phyloP scores from a whole-genome alignment of 2,888 invertebrate species.

The Galerucella nymphaeae region DNA sequence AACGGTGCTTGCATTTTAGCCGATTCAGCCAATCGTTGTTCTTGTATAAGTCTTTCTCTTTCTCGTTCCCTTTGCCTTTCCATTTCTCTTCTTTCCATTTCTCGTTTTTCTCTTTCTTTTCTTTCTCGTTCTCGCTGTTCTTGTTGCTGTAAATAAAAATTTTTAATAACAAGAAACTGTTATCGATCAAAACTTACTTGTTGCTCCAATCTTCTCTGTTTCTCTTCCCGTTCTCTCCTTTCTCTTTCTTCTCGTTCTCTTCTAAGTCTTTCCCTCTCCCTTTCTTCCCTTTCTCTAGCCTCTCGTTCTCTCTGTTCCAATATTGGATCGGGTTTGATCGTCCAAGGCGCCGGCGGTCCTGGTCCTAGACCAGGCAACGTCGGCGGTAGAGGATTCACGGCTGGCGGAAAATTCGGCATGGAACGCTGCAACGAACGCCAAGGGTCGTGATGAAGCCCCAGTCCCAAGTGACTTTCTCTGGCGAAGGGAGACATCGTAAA shows the following conservation, averaged over 20 bases:
- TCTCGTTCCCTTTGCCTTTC: constrained; percentile 71
- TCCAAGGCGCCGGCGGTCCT: constrained; percentile 70
- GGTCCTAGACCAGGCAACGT: constrained; percentile 60
- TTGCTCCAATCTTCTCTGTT: constrained; percentile 65
- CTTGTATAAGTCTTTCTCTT: constrained; percentile 70
- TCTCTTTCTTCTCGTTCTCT: constrained; percentile 72
- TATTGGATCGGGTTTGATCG: constrained; percentile 74
- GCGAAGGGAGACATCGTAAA: constrained; percentile 78
- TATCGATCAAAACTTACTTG: constrained; percentile 61
- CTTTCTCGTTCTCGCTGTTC: constrained; percentile 66
- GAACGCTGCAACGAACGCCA: constrained; percentile 77
- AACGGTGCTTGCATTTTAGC: constrained; percentile 63
- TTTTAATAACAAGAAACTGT: not conserved
- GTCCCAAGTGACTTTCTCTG: constrained; percentile 57
- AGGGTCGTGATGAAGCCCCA: constrained; percentile 73
- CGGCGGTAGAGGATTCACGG: constrained; percentile 65
- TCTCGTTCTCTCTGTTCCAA: constrained; percentile 69
- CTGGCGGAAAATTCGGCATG: constrained; percentile 64
- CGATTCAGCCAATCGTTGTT: constrained; percentile 67
- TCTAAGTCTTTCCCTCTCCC: constrained; percentile 70
- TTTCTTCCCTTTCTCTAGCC: constrained; percentile 70
- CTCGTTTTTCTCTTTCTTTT: constrained; percentile 67
- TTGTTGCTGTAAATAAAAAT: constrained; percentile 54
- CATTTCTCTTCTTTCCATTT: constrained; percentile 70
- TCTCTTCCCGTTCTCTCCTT: constrained; percentile 68